Evolutionary conservation across 92 coral and sea anemone genomes (phyloP).

Genomic region (Galaxea fascicularis): DNA sequence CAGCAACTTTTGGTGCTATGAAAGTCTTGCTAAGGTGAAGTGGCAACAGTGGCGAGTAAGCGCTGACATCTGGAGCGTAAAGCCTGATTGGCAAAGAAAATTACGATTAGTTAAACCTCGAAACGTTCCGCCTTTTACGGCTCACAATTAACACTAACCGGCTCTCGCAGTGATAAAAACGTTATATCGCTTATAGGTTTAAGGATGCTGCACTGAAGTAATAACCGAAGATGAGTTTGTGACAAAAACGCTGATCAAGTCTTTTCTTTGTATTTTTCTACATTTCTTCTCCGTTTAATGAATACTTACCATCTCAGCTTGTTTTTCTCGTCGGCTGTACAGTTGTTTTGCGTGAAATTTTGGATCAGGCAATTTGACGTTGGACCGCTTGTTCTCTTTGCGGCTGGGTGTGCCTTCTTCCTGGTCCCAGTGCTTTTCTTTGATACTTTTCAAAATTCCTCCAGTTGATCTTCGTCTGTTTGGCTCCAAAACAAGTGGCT

Average conservation of each 20-base stretch:
- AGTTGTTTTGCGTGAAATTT: slow-evolving; percentile 29
- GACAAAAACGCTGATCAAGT: background rate
- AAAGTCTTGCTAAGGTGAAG: no score
- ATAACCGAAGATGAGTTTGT: no score
- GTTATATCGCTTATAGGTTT: no score
- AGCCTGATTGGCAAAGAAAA: no score
- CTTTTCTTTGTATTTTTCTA: background rate
- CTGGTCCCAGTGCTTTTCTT: slow-evolving; percentile 9
- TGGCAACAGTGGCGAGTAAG: no score
- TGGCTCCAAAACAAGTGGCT: slow-evolving; percentile 13
- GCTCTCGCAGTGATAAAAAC: no score
- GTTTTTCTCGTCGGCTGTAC: slow-evolving; percentile 25
- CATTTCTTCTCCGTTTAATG: background rate
- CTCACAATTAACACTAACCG: no score
- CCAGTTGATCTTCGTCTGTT: slow-evolving; percentile 48
- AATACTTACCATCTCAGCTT: slow-evolving; percentile 20
- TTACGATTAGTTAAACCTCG: no score
- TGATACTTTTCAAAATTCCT: slow-evolving; percentile 29
- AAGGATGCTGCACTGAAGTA: background rate
- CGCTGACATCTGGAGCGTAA: no score
- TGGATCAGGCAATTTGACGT: slow-evolving; percentile 10
- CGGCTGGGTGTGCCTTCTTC: background rate
- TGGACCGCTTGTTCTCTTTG: background rate
- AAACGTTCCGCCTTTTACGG: no score
- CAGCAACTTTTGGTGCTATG: no score